Evolutionary conservation across 2,888 invertebrate species (phyloP).

Genomic region (Diplazon laetatorius): DNA sequence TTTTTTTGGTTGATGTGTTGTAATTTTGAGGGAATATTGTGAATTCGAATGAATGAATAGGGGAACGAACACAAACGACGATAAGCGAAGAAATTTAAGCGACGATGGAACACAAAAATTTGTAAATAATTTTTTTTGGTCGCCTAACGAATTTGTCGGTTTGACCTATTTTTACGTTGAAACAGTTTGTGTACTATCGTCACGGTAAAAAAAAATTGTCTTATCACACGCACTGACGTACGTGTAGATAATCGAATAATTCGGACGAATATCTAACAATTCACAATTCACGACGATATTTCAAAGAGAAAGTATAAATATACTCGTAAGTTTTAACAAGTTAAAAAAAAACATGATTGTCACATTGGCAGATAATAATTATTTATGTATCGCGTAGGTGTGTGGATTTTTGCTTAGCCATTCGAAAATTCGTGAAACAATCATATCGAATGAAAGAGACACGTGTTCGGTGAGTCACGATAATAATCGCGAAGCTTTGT

Average conservation of each 20-base stretch:
- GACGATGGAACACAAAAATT: conserved; percentile 20
- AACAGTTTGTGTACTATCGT: conserved; percentile 6
- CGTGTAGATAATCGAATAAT: neutral
- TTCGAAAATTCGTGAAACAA: conserved; percentile 10
- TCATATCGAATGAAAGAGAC: neutral
- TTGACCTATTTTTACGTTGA: neutral
- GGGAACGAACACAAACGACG: conserved; percentile 41
- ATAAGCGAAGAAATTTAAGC: conserved; percentile 48
- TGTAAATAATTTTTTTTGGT: neutral
- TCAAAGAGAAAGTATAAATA: neutral
- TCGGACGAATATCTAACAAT: neutral
- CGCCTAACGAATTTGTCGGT: too few species aligned
- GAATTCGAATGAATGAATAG: too few species aligned
- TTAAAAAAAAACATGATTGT: conserved; percentile 5
- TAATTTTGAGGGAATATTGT: neutral
- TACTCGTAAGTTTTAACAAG: conserved; percentile 3
- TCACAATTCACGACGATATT: neutral
- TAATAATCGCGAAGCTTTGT: conserved; percentile 38
- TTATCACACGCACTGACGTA: neutral
- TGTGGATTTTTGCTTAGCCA: conserved; percentile 3
- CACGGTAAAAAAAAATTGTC: conserved; percentile 13
- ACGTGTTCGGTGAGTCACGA: conserved; percentile 48
- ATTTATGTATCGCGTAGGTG: neutral
- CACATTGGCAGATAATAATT: conserved; percentile 6
- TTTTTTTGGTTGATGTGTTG: neutral